A percentile compares a stretch with the other conserved stretches of the same genome.
Evolutionary conservation across 2,113 vertebrate genomes (phyloP).

Genomic region (Oriolus oriolus): DNA sequence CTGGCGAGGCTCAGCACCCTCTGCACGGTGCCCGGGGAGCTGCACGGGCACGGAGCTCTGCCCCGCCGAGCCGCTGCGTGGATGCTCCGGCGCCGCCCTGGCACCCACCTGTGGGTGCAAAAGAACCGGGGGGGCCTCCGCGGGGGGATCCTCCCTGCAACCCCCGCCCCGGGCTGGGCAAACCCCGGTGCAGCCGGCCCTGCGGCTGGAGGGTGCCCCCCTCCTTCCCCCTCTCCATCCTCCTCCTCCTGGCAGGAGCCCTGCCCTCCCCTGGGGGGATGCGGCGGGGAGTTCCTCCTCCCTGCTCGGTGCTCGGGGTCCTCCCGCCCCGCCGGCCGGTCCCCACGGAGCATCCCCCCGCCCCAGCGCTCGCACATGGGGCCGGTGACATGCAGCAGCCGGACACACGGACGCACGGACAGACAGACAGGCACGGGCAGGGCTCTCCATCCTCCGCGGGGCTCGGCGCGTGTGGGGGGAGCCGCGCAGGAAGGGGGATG

Average conservation of each 20-base stretch:
- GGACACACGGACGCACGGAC: background rate
- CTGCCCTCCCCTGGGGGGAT: constrained; percentile 19
- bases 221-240: background rate
- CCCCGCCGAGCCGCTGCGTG: background rate
- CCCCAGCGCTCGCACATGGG: background rate
- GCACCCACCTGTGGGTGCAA: constrained; percentile 20
- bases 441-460: background rate
- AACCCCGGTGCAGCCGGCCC: background rate
- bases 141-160: background rate
- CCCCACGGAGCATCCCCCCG: background rate
- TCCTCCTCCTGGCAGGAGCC: background rate
- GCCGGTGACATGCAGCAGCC: background rate
- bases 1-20: accelerated
- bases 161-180: background rate
- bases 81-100: background rate
- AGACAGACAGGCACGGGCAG: background rate
- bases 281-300: background rate
- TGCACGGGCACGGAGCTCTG: background rate
- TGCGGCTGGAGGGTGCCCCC: background rate
- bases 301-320: background rate
- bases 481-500: background rate
- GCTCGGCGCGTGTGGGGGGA: background rate
- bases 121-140: background rate
- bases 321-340: background rate
- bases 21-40: background rate